Evolutionary conservation across 2,888 invertebrate genomes (phyloP).

Genomic region (Euphydryas editha): DNA sequence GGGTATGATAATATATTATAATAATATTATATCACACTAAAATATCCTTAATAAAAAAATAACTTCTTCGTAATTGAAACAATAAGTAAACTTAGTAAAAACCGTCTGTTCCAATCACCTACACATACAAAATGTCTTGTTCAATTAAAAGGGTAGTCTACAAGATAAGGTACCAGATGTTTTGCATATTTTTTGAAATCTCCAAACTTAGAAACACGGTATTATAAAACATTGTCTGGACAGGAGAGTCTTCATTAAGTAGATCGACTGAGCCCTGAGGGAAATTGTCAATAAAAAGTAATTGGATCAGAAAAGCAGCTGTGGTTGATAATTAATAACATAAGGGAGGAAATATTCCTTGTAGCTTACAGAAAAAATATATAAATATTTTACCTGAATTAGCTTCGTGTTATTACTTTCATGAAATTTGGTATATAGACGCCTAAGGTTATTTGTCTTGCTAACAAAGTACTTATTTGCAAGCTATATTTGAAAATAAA

Average conservation of each 20-base stretch:
- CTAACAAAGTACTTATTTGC: too few species aligned
- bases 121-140: constrained; percentile 1
- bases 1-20: too few species aligned
- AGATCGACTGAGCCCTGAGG: constrained; percentile 22
- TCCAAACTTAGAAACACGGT: neutral
- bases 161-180: neutral
- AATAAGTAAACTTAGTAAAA: neutral
- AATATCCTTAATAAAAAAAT: too few species aligned
- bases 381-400: too few species aligned
- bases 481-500: too few species aligned
- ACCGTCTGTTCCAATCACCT: constrained; percentile 1
- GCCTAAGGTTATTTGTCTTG: too few species aligned
- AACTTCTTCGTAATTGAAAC: too few species aligned
- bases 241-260: constrained; percentile 13
- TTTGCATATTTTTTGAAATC: neutral
- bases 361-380: neutral
- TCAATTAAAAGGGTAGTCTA: constrained; percentile 7
- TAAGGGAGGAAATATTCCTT: constrained; percentile 19
- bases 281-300: constrained; percentile 65
- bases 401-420: too few species aligned
- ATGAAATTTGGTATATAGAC: too few species aligned
- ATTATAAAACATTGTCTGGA: constrained; percentile 8
- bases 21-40: too few species aligned
- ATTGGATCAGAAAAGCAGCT: constrained; percentile 63
- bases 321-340: constrained; percentile 56